Percentiles rank a stretch among this genome's conserved stretches.
Conservation (phyloP, 53 echinoderm and acorn worm species). For the Mesocentrotus franciscanus region DNA sequence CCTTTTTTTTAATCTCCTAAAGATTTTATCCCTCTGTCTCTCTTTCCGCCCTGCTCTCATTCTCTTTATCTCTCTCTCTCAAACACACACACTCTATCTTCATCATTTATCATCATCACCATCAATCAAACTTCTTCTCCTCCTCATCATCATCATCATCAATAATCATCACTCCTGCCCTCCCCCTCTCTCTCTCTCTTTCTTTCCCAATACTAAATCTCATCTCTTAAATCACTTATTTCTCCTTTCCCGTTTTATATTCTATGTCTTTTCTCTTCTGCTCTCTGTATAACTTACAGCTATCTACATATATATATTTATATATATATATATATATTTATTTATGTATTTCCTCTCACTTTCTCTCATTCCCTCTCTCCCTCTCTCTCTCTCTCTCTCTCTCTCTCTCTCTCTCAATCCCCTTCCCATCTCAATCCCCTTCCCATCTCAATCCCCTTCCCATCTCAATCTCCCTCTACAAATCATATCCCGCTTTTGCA, state of each 20-base stretch:
- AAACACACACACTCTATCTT: no score
- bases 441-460: background rate
- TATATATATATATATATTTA: no score
- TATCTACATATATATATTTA: no score
- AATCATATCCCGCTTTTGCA: background rate
- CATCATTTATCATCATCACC: no score
- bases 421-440: background rate
- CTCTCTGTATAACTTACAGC: no score
- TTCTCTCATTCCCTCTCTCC: background rate
- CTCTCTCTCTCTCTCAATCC: background rate
- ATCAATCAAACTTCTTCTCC: background rate
- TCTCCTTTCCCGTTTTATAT: no score
- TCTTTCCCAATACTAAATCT: no score
- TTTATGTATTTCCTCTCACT: background rate
- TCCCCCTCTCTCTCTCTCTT: background rate
- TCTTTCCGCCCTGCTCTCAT: background rate
- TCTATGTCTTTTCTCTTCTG: no score
- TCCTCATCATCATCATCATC: background rate
- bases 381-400: background rate
- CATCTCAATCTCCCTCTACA: background rate
- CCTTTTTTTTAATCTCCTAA: background rate
- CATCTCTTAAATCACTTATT: no score
- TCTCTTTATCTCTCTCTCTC: background rate
- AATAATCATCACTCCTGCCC: background rate
- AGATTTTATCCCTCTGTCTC: background rate